Evolutionary conservation across 2,113 vertebrate species (phyloP).

Genomic region (Amphiprion percula): DNA sequence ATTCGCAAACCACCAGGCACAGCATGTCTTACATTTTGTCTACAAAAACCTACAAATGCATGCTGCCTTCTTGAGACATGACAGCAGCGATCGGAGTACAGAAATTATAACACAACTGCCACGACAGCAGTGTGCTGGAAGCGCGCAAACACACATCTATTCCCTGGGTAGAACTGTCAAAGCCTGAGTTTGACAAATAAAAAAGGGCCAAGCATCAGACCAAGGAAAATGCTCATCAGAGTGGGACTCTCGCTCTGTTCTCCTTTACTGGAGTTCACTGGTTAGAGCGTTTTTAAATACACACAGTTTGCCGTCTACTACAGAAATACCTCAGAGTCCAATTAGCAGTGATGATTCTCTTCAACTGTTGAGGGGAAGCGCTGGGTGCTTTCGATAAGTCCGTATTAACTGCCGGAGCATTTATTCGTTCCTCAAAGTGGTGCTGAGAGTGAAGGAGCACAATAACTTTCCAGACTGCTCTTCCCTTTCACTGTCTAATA

Average conservation of each 20-base stretch:
- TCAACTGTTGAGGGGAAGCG: conserved; percentile 36
- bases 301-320: conserved; percentile 45
- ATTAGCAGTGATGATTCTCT: conserved; percentile 74
- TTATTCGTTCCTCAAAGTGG: conserved; percentile 27
- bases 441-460: conserved; percentile 15
- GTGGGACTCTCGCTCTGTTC: conserved; percentile 33
- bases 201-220: conserved; percentile 51
- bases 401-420: conserved; percentile 24
- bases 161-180: conserved; percentile 71
- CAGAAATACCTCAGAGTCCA: conserved; percentile 72
- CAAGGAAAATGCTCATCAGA: conserved; percentile 45
- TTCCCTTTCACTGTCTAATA: not conserved
- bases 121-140: conserved; percentile 32
- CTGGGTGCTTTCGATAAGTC: conserved; percentile 53
- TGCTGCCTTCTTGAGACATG: conserved; percentile 54
- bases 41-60: conserved; percentile 44
- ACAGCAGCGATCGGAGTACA: conserved; percentile 63
- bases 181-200: conserved; percentile 47
- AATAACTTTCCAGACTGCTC: not conserved
- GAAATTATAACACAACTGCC: conserved; percentile 60
- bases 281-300: conserved; percentile 50
- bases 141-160: conserved; percentile 37
- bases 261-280: conserved; percentile 55
- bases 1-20: conserved; percentile 10
- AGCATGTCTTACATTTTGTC: conserved; percentile 48